phyloP scores from a whole-genome alignment of 2,888 invertebrate species.

The Abrostola tripartita region DNA sequence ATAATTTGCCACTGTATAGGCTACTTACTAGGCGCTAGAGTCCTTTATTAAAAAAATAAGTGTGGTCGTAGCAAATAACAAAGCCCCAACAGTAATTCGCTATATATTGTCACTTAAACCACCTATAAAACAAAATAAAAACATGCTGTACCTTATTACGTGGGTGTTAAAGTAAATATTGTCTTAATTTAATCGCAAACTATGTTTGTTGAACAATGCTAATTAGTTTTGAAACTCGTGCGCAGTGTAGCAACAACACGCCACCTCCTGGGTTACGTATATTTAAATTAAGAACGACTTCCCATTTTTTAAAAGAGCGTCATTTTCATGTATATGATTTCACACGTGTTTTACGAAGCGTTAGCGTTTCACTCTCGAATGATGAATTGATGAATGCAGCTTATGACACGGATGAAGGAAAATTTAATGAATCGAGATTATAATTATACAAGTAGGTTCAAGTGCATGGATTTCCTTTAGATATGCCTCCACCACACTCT shows the following conservation, averaged over 20 bases:
- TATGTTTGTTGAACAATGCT: constrained; percentile 14
- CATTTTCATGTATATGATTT: background rate
- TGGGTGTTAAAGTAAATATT: constrained; percentile 45
- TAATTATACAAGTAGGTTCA: too few relatives aligned
- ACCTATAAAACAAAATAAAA: constrained; percentile 14
- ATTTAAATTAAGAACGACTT: background rate
- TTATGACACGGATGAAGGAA: too few relatives aligned
- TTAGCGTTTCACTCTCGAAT: background rate
- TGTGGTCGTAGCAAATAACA: background rate
- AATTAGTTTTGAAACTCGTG: constrained; percentile 47
- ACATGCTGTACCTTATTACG: constrained; percentile 17
- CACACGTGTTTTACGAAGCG: background rate
- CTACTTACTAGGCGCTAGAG: too few relatives aligned
- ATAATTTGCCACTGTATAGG: too few relatives aligned
- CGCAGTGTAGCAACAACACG: constrained; percentile 26
- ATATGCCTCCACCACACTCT: too few relatives aligned
- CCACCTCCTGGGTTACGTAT: constrained; percentile 12
- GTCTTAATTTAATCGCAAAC: constrained; percentile 19
- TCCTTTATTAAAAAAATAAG: background rate
- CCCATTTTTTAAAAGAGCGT: background rate
- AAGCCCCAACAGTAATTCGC: background rate
- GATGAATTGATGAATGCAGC: background rate
- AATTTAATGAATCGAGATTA: too few relatives aligned
- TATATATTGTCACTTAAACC: constrained; percentile 5
- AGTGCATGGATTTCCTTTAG: too few relatives aligned